A percentile compares a stretch with the other conserved stretches of the same genome.
Conservation (phyloP, 2,888 invertebrate species). For the Mythimna impura region DNA sequence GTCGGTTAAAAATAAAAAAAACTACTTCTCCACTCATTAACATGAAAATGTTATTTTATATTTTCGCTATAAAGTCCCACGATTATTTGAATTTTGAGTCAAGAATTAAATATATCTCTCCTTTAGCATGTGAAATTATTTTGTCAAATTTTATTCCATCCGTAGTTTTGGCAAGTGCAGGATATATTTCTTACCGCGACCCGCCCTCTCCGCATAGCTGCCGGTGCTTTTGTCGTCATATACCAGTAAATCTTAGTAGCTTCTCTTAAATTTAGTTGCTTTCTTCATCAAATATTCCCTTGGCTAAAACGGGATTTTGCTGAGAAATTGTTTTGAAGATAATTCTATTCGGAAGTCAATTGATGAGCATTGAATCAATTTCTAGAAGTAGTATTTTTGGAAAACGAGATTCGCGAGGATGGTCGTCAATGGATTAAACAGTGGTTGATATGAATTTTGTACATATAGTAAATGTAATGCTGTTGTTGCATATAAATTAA, state of each 20-base stretch:
- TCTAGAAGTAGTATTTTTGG: conserved; percentile 6
- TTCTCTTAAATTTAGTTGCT: conserved; percentile 80
- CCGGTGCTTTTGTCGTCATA: conserved; percentile 82
- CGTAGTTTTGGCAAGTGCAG: conserved; percentile 79
- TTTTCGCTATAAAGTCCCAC: neutral
- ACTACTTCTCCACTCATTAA: neutral
- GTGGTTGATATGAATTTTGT: neutral
- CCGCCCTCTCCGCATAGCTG: conserved; percentile 77
- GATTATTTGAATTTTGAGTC: conserved; percentile 10
- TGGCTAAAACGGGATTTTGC: conserved; percentile 59
- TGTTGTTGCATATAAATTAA: too few species aligned
- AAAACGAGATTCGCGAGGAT: conserved; percentile 34
- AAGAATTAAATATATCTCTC: conserved; percentile 37
- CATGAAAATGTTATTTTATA: neutral
- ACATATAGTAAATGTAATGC: too few species aligned
- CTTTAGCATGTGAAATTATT: conserved; percentile 62
- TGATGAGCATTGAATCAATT: conserved; percentile 33
- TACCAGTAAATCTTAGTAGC: conserved; percentile 83
- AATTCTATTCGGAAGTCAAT: conserved; percentile 47
- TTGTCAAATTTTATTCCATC: conserved; percentile 74
- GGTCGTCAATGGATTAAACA: neutral
- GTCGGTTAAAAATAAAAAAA: too few species aligned
- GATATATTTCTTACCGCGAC: conserved; percentile 77
- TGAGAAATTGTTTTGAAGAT: conserved; percentile 53
- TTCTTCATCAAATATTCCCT: conserved; percentile 73